phyloP scores from a whole-genome alignment of 2,797 vertebrate species.

The Enteromius afrohamiltoni region DNA sequence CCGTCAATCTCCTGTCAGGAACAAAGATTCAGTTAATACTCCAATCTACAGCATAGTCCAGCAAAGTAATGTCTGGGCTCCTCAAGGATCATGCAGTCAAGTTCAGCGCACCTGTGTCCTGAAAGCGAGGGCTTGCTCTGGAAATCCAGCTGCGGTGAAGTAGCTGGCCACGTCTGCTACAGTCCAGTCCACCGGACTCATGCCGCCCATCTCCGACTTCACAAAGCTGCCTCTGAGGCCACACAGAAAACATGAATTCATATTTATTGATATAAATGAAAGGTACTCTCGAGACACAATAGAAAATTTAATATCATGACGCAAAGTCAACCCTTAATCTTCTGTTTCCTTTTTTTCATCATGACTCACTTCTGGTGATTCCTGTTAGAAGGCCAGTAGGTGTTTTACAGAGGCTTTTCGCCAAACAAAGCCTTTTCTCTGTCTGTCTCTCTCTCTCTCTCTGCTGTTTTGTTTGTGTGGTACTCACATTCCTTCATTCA shows the following conservation, averaged over 20 bases:
- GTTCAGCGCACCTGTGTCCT: slow-evolving; percentile 79
- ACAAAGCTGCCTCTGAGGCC: slow-evolving; percentile 64
- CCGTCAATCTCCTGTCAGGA: slow-evolving; percentile 86
- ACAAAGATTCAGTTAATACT: not conserved
- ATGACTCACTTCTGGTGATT: not conserved
- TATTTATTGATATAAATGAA: not conserved
- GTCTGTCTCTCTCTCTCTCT: not conserved
- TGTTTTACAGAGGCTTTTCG: not conserved
- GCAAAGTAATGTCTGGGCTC: not conserved
- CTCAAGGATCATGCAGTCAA: slow-evolving; percentile 4
- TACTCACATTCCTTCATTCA: slow-evolving; percentile 75
- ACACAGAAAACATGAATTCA: not conserved
- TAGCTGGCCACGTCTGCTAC: slow-evolving; percentile 88
- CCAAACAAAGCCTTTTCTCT: not conserved
- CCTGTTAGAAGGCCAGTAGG: not conserved
- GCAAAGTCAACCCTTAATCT: not conserved
- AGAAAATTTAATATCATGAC: not conserved
- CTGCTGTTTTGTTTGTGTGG: not conserved
- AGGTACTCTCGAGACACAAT: not conserved
- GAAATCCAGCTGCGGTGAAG: slow-evolving; percentile 85
- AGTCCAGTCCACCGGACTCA: slow-evolving; percentile 84
- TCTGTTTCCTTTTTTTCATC: not conserved
- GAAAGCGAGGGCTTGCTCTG: slow-evolving; percentile 87
- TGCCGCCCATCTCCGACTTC: slow-evolving; percentile 72
- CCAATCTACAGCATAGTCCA: not conserved